These are phyloP conservation scores for Amiota mariae DNA, from an alignment of 2,888 invertebrate species.

Conservation along the genomic window DNA sequence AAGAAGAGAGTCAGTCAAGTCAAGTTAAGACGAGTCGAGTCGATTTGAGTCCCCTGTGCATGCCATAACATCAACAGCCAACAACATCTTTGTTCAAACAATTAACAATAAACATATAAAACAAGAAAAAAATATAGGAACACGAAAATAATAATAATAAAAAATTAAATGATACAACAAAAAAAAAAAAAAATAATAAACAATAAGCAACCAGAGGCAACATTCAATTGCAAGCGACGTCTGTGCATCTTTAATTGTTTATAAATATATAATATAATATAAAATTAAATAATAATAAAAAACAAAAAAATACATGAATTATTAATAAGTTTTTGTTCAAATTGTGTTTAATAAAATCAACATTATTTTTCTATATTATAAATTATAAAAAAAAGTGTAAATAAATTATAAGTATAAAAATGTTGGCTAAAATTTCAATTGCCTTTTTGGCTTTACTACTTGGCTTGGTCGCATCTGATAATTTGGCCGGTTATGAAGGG, in stretches of 20 bases:
- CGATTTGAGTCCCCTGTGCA: too few species aligned
- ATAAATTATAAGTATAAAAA: slow-evolving; percentile 19
- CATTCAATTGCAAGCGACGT: background rate
- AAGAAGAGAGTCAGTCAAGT: too few species aligned
- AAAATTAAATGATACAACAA: background rate
- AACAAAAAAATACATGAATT: slow-evolving; percentile 16
- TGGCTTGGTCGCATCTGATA: slow-evolving; percentile 46
- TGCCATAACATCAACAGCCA: too few species aligned
- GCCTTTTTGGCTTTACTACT: slow-evolving; percentile 33
- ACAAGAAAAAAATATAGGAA: too few species aligned
- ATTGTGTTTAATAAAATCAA: slow-evolving; percentile 4
- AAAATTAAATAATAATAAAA: background rate
- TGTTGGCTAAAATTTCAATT: slow-evolving; percentile 41
- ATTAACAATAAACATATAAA: too few species aligned
- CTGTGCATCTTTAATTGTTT: slow-evolving; percentile 11
- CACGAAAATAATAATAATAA: background rate
- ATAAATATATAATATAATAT: slow-evolving; percentile 17
- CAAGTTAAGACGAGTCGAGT: too few species aligned
- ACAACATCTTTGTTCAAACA: too few species aligned
- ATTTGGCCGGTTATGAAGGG: slow-evolving; percentile 68
- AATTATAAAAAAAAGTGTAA: background rate
- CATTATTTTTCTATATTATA: background rate
- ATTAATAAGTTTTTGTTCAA: slow-evolving; percentile 21
- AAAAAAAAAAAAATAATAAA: background rate
- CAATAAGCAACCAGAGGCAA: background rate